phyloP scores from a whole-genome alignment of 2,113 vertebrate genomes.

The Collichthys lucidus region DNA sequence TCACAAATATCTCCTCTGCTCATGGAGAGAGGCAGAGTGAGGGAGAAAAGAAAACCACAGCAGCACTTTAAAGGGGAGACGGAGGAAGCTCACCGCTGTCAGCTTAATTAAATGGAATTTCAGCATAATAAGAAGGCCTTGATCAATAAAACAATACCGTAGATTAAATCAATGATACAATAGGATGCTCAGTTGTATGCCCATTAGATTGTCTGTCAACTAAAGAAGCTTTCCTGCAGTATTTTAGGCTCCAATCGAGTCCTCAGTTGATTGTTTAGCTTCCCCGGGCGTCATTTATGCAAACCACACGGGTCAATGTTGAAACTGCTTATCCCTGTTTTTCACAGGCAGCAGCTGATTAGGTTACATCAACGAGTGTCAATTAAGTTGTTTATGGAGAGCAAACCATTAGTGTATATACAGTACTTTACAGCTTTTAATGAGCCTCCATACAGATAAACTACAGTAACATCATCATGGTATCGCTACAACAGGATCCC shows the following conservation, averaged over 20 bases:
- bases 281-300: constrained; percentile 42
- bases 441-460: constrained; percentile 25
- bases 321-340: constrained; percentile 48
- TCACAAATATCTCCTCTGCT: constrained; percentile 63
- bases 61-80: constrained; percentile 55
- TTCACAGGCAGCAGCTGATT: constrained; percentile 20
- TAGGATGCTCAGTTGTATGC: constrained; percentile 41
- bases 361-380: constrained; percentile 22
- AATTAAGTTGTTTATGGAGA: constrained; percentile 23
- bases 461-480: not conserved
- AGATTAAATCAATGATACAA: constrained; percentile 65
- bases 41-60: constrained; percentile 28
- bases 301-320: constrained; percentile 54
- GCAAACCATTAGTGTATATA: constrained; percentile 22
- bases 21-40: constrained; percentile 15
- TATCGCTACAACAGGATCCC: constrained; percentile 8
- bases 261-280: constrained; percentile 26
- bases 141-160: constrained; percentile 73
- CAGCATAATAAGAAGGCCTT: constrained; percentile 62
- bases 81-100: constrained; percentile 48
- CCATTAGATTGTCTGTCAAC: constrained; percentile 51
- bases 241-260: constrained; percentile 40
- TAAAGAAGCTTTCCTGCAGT: constrained; percentile 44
- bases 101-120: constrained; percentile 74
- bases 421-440: constrained; percentile 29